Base-by-base conservation (phyloP, 2,888 invertebrate species). In the Meta bourneti region DNA sequence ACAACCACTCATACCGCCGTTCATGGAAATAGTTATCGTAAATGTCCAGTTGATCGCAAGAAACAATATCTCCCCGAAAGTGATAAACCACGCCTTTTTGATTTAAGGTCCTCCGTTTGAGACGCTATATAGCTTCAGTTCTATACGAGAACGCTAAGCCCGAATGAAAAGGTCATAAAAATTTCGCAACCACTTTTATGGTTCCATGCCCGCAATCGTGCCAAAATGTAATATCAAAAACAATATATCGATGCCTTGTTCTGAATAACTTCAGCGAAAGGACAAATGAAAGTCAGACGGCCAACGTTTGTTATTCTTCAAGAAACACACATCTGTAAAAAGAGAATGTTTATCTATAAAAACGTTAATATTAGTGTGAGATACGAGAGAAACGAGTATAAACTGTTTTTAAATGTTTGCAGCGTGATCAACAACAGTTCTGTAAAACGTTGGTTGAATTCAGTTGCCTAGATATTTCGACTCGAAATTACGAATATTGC, bases 81-180 rank as follows among this genome's bases (percentile, higher is more conserved):
- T 16, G 11, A 61, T 61, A 61, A 61, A 61, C 61, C 61, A 61
- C 61, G 61, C 61, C 61, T 61, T 16, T 61, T 61, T 61, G 61
- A 61, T 61, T 61, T 61, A 61, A 61, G 61, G 61, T 16, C 61
- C 8, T 61, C 16, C 16, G 48, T 75, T 77, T 48, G 77, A 77
- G 20, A 19, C n/a, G 48, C 48, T n/a, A 13, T 49, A 49, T 48
- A 77, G 6, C 49, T 20, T n/a, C 7, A 72, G 6, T 11, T 72
- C 34, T 20, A 51, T 16, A 51, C n/a, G n/a, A 77, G 0, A 49
- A 49, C 77, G 48, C 34, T 13, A 48, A 81, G 79, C n/a, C 54
- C 54, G 69, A 81, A 75, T 7, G 81, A 70, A 70, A 71, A 71
- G 13, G 71, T 20, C 71, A 71, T 83, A 72, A 83, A 77, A 72